These are phyloP conservation scores for Apantesis nais DNA, from an alignment of 2,888 invertebrate species.

Conservation along the genomic window DNA sequence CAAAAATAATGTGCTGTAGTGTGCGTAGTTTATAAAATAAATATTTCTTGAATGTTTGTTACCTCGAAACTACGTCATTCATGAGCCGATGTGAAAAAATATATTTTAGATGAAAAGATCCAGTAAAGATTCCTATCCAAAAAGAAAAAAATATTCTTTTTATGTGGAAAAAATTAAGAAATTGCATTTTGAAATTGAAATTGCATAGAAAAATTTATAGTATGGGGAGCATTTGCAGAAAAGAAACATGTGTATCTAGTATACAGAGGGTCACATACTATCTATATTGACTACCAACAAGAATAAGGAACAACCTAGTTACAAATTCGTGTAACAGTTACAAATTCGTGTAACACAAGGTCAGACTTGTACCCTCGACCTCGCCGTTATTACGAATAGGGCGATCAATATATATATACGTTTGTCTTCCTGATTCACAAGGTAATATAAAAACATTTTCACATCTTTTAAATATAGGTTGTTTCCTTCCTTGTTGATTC, in stretches of 20 bases:
- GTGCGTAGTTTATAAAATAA: background rate
- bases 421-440: background rate
- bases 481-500: too few species aligned
- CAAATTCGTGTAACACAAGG: slow-evolving; percentile 39
- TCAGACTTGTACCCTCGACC: slow-evolving; percentile 17
- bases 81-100: background rate
- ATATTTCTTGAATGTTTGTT: too few species aligned
- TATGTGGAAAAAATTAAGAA: too few species aligned
- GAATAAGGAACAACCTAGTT: slow-evolving; percentile 38
- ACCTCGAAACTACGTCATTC: background rate
- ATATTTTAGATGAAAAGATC: background rate
- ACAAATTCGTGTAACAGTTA: slow-evolving; percentile 36
- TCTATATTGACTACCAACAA: slow-evolving; percentile 17
- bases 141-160: too few species aligned
- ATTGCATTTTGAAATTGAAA: too few species aligned
- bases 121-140: background rate
- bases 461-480: background rate
- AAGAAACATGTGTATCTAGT: background rate
- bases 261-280: background rate
- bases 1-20: background rate
- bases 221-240: background rate
- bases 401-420: background rate
- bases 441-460: background rate
- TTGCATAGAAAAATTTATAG: background rate
- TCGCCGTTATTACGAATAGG: slow-evolving; percentile 8